phyloP scores from a whole-genome alignment of 2,113 vertebrate species.

The Holacanthus passer region DNA sequence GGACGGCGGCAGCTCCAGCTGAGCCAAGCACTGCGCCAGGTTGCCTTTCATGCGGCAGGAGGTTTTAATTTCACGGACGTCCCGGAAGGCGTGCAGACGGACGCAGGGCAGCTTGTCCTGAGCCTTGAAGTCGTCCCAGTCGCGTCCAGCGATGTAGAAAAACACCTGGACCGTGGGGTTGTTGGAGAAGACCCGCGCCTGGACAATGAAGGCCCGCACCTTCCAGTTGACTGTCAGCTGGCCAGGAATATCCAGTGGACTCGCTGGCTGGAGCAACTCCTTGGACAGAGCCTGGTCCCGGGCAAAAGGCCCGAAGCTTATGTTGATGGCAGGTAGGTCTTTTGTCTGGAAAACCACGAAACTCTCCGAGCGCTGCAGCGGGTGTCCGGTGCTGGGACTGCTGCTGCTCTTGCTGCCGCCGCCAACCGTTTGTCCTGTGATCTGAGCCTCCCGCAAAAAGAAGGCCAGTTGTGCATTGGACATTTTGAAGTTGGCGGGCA shows the following conservation, averaged over 20 bases:
- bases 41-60: slow-evolving; percentile 92
- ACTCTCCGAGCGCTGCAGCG: slow-evolving; percentile 92
- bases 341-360: slow-evolving; percentile 99
- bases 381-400: slow-evolving; percentile 71
- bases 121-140: slow-evolving; percentile 95
- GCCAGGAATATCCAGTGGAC: slow-evolving; percentile 93
- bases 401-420: slow-evolving; percentile 42
- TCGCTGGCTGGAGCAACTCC: slow-evolving; percentile 94
- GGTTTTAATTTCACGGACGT: slow-evolving; percentile 91
- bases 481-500: slow-evolving; percentile 95
- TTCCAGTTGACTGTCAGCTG: slow-evolving; percentile 98
- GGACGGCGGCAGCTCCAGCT: slow-evolving; percentile 90
- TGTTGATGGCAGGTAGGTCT: slow-evolving; percentile 94
- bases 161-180: slow-evolving; percentile 94
- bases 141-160: slow-evolving; percentile 96
- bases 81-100: slow-evolving; percentile 92
- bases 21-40: slow-evolving; percentile 94
- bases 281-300: slow-evolving; percentile 92
- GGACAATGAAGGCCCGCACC: slow-evolving; percentile 96
- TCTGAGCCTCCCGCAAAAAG: slow-evolving; percentile 90
- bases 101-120: slow-evolving; percentile 94
- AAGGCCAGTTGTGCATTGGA: slow-evolving; percentile 96
- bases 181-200: slow-evolving; percentile 89
- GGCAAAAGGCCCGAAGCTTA: slow-evolving; percentile 93
- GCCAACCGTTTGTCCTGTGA: slow-evolving; percentile 72